A percentile compares a stretch with the other conserved stretches of the same genome.
phyloP scores from a whole-genome alignment of 2,113 vertebrate species.

The Coptodon bakossiorum region DNA sequence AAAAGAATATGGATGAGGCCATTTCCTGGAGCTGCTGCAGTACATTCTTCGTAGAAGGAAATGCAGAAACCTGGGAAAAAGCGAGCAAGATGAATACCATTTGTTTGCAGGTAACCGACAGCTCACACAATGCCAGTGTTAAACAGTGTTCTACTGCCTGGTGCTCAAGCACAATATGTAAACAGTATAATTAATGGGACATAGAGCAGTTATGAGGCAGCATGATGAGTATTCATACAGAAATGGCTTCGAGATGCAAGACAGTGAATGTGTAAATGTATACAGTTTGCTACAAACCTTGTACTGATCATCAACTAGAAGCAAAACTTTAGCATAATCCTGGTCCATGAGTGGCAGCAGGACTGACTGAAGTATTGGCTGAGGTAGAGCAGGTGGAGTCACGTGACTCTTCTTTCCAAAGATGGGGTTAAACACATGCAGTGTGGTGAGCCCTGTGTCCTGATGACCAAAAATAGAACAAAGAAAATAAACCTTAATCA shows the following conservation, averaged over 20 bases:
- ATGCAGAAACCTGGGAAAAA: constrained; percentile 82
- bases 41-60: constrained; percentile 90
- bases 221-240: not conserved
- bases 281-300: constrained; percentile 73
- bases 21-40: constrained; percentile 89
- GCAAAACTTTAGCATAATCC: constrained; percentile 92
- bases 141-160: not conserved
- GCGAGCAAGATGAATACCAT: not conserved
- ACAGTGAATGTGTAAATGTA: not conserved
- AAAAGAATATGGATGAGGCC: constrained; percentile 89
- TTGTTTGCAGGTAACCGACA: not conserved
- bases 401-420: constrained; percentile 93
- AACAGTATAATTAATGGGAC: not conserved
- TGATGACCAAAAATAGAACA: constrained; percentile 31
- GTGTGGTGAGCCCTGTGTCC: constrained; percentile 82
- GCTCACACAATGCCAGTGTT: not conserved
- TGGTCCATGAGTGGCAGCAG: constrained; percentile 93
- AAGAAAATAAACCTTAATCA: not conserved
- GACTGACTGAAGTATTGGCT: constrained; percentile 85
- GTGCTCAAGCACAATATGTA: not conserved
- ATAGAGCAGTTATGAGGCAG: not conserved
- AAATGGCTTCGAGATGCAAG: not conserved
- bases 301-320: constrained; percentile 88
- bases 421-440: constrained; percentile 96
- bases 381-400: constrained; percentile 79